Base-by-base conservation (phyloP, 2,888 invertebrate genomes). In the Entomobrya proxima region DNA sequence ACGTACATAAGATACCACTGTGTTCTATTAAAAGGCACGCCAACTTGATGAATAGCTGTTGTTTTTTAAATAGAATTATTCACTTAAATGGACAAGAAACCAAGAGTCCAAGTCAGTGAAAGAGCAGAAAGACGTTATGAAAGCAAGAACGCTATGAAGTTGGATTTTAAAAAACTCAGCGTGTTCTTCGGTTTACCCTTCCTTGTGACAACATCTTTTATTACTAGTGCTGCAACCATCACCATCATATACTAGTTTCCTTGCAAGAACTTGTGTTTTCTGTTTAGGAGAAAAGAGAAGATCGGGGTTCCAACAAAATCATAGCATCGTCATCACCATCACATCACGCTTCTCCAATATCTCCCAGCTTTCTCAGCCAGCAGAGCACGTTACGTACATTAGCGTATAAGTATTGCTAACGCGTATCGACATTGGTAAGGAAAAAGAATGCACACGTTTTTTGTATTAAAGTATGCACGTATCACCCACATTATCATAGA, bases 391-490 rank as follows among this genome's bases (percentile, higher is more conserved):
- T 74, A 76, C 69, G 55, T 50, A 55, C 67, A 83, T 67, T 83
- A 64, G 61, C 50, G 61, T 64, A 37, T 37, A 35, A 52, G 55
- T 80, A 40, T 55, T 47, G 61, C 64, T 76, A 35, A 52, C 52
- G 55, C 47, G 64, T 55, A 67, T 76, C 67, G 50, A 69, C 83
- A 81, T 81, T 64, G 82, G 75, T 82, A 82, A 75, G 82, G 64
- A 27, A 44, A 74, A 76, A 81, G 21, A 24, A 82, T 82, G 75
- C 44, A 27, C 64, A 47, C 75, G 64, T 37, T 50, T 50, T 58
- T 67, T 47, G 67, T 37, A 79, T 79, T 61, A 77, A 58, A 79
- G 37, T 52, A 67, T 79, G 79, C 37, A 69, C 67, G 52, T 79
- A 55, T 44, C 78, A 76, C 76, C 15, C 76, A 76, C 55, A 76